Evolutionary conservation across 2,797 vertebrate genomes (phyloP), one percentile per base, ranked within the genome.

Genomic region (Gorsachius magnificus): DNA sequence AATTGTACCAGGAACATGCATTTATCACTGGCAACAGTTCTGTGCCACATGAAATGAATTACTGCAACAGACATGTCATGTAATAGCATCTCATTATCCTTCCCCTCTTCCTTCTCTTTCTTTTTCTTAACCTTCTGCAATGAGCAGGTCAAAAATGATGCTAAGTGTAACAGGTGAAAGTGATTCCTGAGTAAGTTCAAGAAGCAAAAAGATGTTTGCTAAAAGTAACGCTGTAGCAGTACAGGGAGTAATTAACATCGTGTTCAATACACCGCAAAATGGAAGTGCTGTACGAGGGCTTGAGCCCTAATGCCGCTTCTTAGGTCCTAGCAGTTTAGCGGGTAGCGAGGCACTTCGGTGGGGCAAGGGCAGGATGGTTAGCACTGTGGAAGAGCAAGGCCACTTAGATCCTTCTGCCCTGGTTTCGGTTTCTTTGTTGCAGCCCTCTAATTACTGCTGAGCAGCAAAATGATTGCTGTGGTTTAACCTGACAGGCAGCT

Each of bases 1-100:
- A 97, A 97, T 97, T 97, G 96, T n/a, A 93, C 81, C 63, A 91
- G 68, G 86, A 98, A 96, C 90, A 80, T 35, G 76, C 90, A 97
- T 96, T 98, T 97, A 97, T 97, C 96, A 97, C 65, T 96, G 89
- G 94, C 93, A 97, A 96, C 94, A 58, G 57, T 83, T 97, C 90
- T 51, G 6, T 91, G 93, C 61, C 91, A 87, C 87, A 97, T 89
- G 87, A 93, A 97, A 98, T 94, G 96, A 98, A 97, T 97, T 97
- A 95, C 93, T 94, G 60, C 95, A 97, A 98, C 97, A 96, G 92
- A 95, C 92, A 86, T 96, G 96, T 95, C 96, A 95, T 93, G 91
- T 96, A 98, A 97, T 96, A 93, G 85, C 91, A 97, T 95, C 95
- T 96, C 96, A 97, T 97, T 97, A 97, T 97, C 95, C 90, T 97